phyloP scores from a whole-genome alignment of 2,797 vertebrate genomes.

The Hypotaenidia okinawae region DNA sequence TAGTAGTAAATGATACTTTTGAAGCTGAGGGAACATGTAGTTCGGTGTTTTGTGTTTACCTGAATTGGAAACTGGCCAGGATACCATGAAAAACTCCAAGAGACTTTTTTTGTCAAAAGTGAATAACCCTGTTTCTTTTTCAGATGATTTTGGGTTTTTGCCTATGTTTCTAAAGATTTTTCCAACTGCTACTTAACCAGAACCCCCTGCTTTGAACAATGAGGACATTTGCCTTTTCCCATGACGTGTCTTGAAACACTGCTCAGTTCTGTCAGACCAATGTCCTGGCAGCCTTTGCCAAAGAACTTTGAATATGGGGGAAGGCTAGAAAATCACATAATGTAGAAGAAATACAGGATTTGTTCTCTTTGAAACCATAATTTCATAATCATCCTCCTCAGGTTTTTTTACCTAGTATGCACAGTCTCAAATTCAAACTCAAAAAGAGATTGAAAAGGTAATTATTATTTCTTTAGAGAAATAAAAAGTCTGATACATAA shows the following conservation, averaged over 20 bases:
- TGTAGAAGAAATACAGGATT: background rate
- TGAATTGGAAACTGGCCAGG: background rate
- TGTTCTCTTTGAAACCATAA: background rate
- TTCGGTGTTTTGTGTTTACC: background rate
- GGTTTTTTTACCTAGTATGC: background rate
- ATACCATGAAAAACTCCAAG: background rate
- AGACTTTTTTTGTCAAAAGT: background rate
- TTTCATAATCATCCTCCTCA: background rate
- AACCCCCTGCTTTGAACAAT: background rate
- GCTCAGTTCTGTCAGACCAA: background rate
- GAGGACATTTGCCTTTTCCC: background rate
- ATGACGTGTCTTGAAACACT: background rate
- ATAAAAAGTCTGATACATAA: background rate
- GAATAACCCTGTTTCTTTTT: background rate
- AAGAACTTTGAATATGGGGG: background rate
- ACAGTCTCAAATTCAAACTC: background rate
- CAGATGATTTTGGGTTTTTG: background rate
- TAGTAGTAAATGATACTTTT: background rate
- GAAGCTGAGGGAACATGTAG: background rate
- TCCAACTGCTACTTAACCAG: background rate
- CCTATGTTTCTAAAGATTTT: background rate
- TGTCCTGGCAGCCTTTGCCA: background rate
- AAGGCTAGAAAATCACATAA: background rate
- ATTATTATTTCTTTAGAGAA: background rate
- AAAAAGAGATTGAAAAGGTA: background rate